A percentile compares a stretch with the other conserved stretches of the same genome.
Evolutionary conservation across 2,888 invertebrate genomes (phyloP).

Genomic region (Proisotoma minuta): DNA sequence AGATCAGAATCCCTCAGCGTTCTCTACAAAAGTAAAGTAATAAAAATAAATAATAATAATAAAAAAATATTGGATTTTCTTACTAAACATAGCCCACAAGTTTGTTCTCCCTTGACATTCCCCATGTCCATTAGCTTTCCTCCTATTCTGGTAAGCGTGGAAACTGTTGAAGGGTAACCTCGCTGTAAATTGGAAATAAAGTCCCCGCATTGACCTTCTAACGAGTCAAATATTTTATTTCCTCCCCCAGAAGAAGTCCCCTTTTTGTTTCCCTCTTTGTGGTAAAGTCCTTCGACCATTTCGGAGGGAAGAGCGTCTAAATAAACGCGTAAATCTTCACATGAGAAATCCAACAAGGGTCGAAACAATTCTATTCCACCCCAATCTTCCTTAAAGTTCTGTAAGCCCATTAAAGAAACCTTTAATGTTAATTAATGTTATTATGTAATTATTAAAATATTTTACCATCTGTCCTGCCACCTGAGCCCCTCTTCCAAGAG

Average conservation of each 20-base stretch:
- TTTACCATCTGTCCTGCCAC: constrained; percentile 44
- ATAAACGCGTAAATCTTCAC: constrained; percentile 40
- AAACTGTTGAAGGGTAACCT: constrained; percentile 34
- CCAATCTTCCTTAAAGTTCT: background rate
- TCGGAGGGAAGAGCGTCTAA: constrained; percentile 25
- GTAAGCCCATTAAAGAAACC: background rate
- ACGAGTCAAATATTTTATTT: constrained; percentile 14
- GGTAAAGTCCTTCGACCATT: constrained; percentile 18
- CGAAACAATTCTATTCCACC: constrained; percentile 26
- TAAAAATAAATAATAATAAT: background rate
- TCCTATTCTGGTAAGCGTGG: constrained; percentile 38
- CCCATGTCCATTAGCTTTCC: constrained; percentile 19
- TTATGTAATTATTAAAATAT: background rate
- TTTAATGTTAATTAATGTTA: background rate
- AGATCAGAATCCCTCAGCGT: background rate
- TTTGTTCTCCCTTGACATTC: background rate
- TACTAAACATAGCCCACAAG: background rate
- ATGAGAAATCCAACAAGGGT: constrained; percentile 40
- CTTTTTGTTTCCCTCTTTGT: constrained; percentile 18
- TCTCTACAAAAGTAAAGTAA: background rate
- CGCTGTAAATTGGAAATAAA: constrained; percentile 31
- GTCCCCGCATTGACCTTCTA: constrained; percentile 31
- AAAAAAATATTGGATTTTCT: background rate
- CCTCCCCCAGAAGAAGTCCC: background rate
- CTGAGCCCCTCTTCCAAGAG: constrained; percentile 42